Evolutionary conservation across 2,113 vertebrate species (phyloP).

Genomic region (Cathartes aura): DNA sequence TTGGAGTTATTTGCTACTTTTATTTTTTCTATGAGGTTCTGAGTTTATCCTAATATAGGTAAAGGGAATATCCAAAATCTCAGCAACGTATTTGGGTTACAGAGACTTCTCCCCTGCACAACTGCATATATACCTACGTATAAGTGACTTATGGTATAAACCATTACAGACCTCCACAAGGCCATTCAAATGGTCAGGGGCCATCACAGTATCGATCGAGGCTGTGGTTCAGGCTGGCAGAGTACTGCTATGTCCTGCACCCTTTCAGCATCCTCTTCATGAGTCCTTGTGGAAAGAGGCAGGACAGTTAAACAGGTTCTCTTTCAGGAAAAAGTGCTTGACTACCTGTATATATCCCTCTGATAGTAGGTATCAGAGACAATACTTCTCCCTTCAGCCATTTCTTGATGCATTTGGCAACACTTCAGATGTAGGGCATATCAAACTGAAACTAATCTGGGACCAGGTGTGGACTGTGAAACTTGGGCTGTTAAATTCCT

Average conservation of each 20-base stretch:
- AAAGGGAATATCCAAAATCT: not conserved
- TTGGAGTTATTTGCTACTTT: not conserved
- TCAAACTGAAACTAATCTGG: not conserved
- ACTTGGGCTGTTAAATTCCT: not conserved
- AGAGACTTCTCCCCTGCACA: not conserved
- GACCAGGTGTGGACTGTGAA: not conserved
- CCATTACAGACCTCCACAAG: not conserved
- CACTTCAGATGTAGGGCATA: not conserved
- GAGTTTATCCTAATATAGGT: not conserved
- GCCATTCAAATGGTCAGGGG: not conserved
- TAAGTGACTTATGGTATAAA: not conserved
- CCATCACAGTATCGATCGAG: not conserved
- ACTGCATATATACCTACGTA: not conserved
- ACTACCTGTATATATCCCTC: not conserved
- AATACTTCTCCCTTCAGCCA: not conserved
- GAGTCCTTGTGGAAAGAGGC: not conserved
- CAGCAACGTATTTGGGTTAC: not conserved
- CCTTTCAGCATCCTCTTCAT: not conserved
- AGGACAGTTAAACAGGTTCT: no score
- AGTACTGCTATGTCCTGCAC: not conserved
- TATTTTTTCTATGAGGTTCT: not conserved
- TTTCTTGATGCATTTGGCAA: not conserved
- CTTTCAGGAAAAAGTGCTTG: not conserved
- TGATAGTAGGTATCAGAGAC: not conserved
- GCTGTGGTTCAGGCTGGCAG: not conserved